A percentile compares a stretch with the other conserved stretches of the same genome.
These are phyloP conservation scores for Scortum barcoo DNA, from an alignment of 2,113 vertebrate species.

Conservation along the genomic window DNA sequence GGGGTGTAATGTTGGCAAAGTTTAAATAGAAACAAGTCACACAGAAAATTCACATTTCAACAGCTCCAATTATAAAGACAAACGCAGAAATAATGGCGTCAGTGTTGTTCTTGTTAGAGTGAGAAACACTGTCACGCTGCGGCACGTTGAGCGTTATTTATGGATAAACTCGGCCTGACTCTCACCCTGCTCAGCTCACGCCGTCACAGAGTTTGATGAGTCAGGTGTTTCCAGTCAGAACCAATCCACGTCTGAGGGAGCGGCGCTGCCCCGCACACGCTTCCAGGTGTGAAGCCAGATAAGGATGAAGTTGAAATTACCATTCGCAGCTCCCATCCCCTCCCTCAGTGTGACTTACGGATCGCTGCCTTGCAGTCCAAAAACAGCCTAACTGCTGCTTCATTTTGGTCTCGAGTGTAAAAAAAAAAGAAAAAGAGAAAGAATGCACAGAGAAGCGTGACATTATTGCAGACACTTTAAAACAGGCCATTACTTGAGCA, in stretches of 20 bases:
- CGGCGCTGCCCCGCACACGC: slow-evolving; percentile 30
- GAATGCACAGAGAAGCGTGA: not conserved
- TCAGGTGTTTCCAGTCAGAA: slow-evolving; percentile 59
- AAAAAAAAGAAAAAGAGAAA: slow-evolving; percentile 13
- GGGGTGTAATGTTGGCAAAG: not conserved
- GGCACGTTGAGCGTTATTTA: slow-evolving; percentile 6
- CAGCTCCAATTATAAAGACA: not conserved
- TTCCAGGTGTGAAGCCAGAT: slow-evolving; percentile 74
- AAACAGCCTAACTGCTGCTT: slow-evolving; percentile 23
- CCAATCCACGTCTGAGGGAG: slow-evolving; percentile 26
- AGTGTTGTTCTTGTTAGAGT: not conserved
- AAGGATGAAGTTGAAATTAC: slow-evolving; percentile 61
- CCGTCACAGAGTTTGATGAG: slow-evolving; percentile 40
- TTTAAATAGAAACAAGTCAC: not conserved
- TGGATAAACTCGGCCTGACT: slow-evolving; percentile 4
- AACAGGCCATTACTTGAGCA: slow-evolving; percentile 27
- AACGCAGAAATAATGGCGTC: not conserved
- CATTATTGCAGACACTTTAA: slow-evolving; percentile 38
- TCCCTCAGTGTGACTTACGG: not conserved
- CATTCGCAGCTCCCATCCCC: slow-evolving; percentile 26
- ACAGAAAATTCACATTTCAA: not conserved
- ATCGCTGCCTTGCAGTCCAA: slow-evolving; percentile 34
- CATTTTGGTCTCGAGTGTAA: slow-evolving; percentile 22
- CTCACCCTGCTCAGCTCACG: slow-evolving; percentile 18
- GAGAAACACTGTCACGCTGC: not conserved